Evolutionary conservation across 2,888 invertebrate species (phyloP), one percentile per base, ranked within the genome.

Genomic region (Drosophila kokeensis): DNA sequence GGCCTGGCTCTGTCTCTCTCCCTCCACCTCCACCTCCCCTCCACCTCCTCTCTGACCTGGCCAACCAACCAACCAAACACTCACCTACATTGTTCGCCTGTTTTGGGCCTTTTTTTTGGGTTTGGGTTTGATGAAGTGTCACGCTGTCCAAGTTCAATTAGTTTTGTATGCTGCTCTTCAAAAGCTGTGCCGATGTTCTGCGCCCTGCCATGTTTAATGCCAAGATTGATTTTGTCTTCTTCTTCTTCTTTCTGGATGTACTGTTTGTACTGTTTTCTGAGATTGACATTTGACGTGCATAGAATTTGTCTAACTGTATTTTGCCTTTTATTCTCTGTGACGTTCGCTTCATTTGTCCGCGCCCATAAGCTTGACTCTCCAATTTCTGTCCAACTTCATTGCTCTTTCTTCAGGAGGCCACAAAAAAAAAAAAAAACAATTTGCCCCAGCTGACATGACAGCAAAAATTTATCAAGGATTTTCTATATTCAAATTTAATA

Each of bases 121-220:
- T 53, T 49, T 36, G 24, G 50, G 76, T 75, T 76, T 77, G 82
- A 79, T 89, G 88, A 90, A 87, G 89, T 90, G 89, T 87, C 90
- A 85, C 89, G 90, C 87, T 89, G 90, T 90, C 87, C 89, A 81
- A 87, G 90, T 90, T 90, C 87, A 87, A 87, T 87, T 90, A 90
- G 87, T 87, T 87, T 87, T 87, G 76, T 86, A 74, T 89, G 87
- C 59, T 73, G 75, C 70, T 82, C 86, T 77, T 81, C 74, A 81
- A 83, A 81, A 73, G 72, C 84, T 77, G 55, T 63, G 84, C 81
- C 87, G 77, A 73, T 59, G 72, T 72, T 87, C 79, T 61, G 11
- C 49, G 64, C 60, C 69, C 65, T 60, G 73, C 53, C 77, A 66
- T 76, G 71, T 77, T 85, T 84, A 80, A 85, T 75, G 80, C 75